Conservation (phyloP, 1,140 invertebrate species). For the Zaprionus tsacasi region DNA sequence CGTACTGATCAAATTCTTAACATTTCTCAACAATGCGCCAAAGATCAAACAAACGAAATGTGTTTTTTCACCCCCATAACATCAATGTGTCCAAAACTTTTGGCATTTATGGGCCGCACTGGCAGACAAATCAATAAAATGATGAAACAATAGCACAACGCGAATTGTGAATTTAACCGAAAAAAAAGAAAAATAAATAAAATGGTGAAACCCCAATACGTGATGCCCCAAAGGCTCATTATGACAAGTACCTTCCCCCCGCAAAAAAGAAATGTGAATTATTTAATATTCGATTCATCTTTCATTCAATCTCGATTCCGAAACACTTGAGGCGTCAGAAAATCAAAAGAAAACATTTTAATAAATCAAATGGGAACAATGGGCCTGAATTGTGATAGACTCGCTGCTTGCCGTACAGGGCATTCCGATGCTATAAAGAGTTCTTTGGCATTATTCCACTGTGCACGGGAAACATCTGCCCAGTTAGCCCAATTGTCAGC, state of each 20-base stretch:
- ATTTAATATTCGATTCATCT: slow-evolving; percentile 46
- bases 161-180: slow-evolving; percentile 8
- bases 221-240: slow-evolving; percentile 46
- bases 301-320: slow-evolving; percentile 18
- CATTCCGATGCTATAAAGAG: slow-evolving; percentile 28
- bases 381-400: slow-evolving; percentile 33
- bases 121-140: slow-evolving; percentile 61
- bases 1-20: slow-evolving; percentile 1
- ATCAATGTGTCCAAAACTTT: slow-evolving; percentile 64
- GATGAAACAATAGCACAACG: slow-evolving; percentile 46
- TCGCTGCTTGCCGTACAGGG: slow-evolving; percentile 39
- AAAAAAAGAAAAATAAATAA: slow-evolving; percentile 13
- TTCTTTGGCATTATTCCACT: slow-evolving; percentile 41
- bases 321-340: slow-evolving; percentile 58
- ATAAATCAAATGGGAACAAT: slow-evolving; percentile 65
- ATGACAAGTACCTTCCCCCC: slow-evolving; percentile 34
- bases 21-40: slow-evolving; percentile 18
- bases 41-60: slow-evolving; percentile 65
- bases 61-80: slow-evolving; percentile 55
- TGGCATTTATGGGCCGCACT: slow-evolving; percentile 58
- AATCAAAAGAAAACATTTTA: slow-evolving; percentile 67
- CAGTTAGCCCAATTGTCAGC: slow-evolving; percentile 28
- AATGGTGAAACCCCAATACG: slow-evolving; percentile 38
- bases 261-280: slow-evolving; percentile 32
- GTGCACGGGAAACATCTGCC: slow-evolving; percentile 34